A percentile compares a stretch with the other conserved stretches of the same genome.
phyloP scores from a whole-genome alignment of 2,797 vertebrate species.

The Leptoclinus maculatus region DNA sequence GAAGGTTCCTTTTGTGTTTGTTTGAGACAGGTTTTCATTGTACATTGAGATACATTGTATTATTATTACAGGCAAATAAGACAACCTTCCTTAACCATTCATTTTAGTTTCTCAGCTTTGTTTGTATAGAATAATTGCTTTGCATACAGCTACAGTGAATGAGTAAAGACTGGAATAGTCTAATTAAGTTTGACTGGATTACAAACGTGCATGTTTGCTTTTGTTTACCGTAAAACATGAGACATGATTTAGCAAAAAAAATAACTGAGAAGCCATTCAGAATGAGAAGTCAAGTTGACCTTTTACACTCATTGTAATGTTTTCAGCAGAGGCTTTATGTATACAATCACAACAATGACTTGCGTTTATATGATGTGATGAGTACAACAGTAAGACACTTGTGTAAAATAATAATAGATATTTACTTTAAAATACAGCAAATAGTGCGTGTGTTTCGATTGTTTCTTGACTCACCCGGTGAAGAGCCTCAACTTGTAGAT shows the following conservation, averaged over 20 bases:
- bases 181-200: background rate
- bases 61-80: background rate
- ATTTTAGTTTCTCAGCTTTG: background rate
- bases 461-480: conserved; percentile 86
- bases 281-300: background rate
- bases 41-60: background rate
- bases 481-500: conserved; percentile 96
- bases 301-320: background rate
- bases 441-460: background rate
- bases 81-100: background rate
- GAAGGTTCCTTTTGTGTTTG: background rate
- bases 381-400: background rate
- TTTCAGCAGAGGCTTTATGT: background rate
- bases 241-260: background rate
- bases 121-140: background rate
- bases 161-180: background rate
- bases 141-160: background rate
- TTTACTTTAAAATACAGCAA: background rate
- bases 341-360: background rate
- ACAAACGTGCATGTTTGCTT: background rate
- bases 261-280: background rate
- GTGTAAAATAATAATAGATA: background rate
- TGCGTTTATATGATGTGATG: background rate
- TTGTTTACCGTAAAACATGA: background rate
- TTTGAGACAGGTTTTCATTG: background rate